Evolutionary conservation across 2,113 vertebrate genomes (phyloP).

Genomic region (Corynorhinus townsendii): DNA sequence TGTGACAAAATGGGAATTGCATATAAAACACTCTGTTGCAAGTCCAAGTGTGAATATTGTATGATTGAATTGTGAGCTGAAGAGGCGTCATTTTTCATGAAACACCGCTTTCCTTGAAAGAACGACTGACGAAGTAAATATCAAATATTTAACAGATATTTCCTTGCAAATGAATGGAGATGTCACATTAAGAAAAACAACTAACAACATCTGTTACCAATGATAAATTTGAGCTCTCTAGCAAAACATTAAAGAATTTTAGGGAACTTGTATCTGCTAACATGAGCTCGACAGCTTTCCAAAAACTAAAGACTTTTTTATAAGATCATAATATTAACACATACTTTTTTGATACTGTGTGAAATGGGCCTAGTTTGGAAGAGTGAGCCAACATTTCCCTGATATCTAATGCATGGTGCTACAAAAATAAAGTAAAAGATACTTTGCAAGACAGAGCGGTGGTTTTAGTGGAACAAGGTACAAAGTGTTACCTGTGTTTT

Average conservation of each 20-base stretch:
- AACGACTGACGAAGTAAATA: neutral
- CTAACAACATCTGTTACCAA: neutral
- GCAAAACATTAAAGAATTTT: neutral
- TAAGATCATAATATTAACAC: neutral
- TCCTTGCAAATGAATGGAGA: neutral
- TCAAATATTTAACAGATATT: neutral
- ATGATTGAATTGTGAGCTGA: neutral
- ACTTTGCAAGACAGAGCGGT: neutral
- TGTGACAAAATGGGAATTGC: neutral
- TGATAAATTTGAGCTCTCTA: neutral
- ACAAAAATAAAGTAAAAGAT: neutral
- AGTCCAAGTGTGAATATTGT: neutral
- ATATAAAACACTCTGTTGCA: neutral
- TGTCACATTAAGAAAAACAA: conserved; percentile 9
- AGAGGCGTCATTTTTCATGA: neutral
- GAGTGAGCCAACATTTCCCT: neutral
- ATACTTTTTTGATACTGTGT: neutral
- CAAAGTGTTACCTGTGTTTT: neutral
- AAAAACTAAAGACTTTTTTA: neutral
- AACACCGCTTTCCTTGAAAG: neutral
- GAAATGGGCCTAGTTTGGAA: neutral
- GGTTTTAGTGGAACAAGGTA: neutral
- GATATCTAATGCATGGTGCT: neutral
- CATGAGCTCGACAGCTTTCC: neutral
- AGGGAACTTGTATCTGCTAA: neutral